A percentile compares a stretch with the other conserved stretches of the same genome.
phyloP scores from a whole-genome alignment of 1,140 invertebrate species.

The Heliconius hewitsoni region DNA sequence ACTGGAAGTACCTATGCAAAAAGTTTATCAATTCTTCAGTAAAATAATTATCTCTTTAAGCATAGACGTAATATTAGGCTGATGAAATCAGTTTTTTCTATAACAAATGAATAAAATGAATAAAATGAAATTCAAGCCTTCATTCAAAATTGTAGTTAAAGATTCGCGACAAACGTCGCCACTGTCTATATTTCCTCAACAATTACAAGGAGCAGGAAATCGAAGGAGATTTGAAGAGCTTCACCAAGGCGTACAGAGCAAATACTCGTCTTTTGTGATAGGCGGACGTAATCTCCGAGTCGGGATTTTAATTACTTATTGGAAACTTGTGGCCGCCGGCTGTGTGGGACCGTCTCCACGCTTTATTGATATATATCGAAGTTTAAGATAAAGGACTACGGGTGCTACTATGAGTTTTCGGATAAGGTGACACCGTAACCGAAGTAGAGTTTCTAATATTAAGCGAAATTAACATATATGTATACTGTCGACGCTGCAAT shows the following conservation, averaged over 20 bases:
- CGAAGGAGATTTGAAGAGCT: conserved; percentile 62
- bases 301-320: conserved; percentile 81
- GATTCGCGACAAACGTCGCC: conserved; percentile 21
- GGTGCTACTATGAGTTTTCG: conserved; percentile 41
- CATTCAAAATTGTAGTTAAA: not conserved
- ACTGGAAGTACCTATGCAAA: too few relatives aligned
- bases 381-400: conserved; percentile 41
- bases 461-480: not conserved
- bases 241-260: conserved; percentile 61
- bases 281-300: conserved; percentile 71
- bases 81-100: not conserved
- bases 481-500: not conserved
- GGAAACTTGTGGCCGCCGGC: conserved; percentile 79
- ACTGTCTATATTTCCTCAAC: conserved; percentile 40
- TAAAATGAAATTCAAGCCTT: not conserved
- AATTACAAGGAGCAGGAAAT: conserved; percentile 56
- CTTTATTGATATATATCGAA: conserved; percentile 72
- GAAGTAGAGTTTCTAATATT: not conserved
- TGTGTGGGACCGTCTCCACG: conserved; percentile 66
- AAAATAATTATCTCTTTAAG: too few relatives aligned
- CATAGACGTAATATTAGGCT: too few relatives aligned
- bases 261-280: conserved; percentile 71
- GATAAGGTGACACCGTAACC: not conserved
- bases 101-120: not conserved
- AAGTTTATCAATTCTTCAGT: too few relatives aligned